These are phyloP conservation scores for Clarias gariepinus DNA, from an alignment of 2,113 vertebrate species.

Conservation along the genomic window DNA sequence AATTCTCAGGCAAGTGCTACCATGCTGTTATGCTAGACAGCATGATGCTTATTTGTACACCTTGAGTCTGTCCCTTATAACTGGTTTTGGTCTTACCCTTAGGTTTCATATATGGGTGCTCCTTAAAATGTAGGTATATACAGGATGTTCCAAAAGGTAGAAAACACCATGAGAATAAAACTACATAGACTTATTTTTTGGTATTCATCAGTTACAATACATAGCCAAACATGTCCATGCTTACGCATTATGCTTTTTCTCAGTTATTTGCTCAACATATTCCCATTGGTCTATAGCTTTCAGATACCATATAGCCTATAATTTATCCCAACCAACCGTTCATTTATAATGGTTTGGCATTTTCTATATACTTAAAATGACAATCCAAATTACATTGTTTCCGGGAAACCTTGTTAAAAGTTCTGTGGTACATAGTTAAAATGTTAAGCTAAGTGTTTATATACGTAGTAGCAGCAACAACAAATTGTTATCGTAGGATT, in stretches of 20 bases:
- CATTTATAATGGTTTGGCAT: neutral
- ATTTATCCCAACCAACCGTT: neutral
- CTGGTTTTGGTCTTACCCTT: neutral
- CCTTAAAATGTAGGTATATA: neutral
- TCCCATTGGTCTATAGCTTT: neutral
- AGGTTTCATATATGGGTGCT: neutral
- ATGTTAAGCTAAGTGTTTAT: neutral
- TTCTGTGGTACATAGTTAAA: neutral
- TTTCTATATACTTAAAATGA: neutral
- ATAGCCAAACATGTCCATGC: neutral
- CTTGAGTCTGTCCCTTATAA: neutral
- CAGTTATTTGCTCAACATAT: neutral
- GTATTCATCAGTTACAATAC: neutral
- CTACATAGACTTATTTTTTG: neutral
- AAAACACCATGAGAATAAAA: neutral
- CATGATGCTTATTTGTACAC: neutral
- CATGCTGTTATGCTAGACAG: neutral
- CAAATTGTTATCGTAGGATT: neutral
- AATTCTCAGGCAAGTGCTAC: neutral
- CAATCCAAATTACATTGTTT: neutral
- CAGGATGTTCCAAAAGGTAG: neutral
- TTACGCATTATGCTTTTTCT: neutral
- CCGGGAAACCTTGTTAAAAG: neutral
- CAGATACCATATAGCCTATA: neutral
- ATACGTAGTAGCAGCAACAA: neutral